phyloP scores from a whole-genome alignment of 2,113 vertebrate species.

The Hemicordylus capensis region DNA sequence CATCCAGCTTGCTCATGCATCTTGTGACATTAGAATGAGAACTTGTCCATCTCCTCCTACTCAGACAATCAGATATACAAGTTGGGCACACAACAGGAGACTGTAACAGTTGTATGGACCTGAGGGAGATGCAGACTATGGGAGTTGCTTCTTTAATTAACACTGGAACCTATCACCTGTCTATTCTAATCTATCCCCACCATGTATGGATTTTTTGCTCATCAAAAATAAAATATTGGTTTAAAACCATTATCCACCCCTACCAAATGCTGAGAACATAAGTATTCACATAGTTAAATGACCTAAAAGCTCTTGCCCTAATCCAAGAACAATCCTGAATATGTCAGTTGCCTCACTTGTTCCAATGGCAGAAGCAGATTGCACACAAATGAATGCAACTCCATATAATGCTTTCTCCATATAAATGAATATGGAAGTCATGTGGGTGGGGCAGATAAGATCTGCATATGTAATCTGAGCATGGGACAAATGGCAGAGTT shows the following conservation, averaged over 20 bases:
- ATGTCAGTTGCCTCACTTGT: not conserved
- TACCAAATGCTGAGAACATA: not conserved
- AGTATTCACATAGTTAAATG: not conserved
- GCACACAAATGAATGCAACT: not conserved
- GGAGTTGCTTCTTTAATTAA: not conserved
- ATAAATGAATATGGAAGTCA: not conserved
- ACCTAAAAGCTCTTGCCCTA: not conserved
- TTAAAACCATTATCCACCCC: not conserved
- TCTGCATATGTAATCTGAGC: not conserved
- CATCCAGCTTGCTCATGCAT: not conserved
- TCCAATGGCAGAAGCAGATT: not conserved
- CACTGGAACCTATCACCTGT: not conserved
- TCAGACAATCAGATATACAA: too few relatives aligned
- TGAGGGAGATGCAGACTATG: not conserved
- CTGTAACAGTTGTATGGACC: not conserved
- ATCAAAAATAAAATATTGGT: not conserved
- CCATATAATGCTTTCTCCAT: not conserved
- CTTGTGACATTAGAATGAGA: not conserved
- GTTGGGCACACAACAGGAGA: not conserved
- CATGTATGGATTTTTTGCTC: not conserved
- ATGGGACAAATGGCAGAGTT: not conserved
- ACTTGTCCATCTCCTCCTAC: not conserved
- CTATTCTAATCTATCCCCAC: not conserved
- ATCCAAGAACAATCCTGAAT: not conserved
- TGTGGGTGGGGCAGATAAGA: not conserved